Base-by-base conservation (phyloP, 2,888 invertebrate genomes). In the Parelbella ahira region DNA sequence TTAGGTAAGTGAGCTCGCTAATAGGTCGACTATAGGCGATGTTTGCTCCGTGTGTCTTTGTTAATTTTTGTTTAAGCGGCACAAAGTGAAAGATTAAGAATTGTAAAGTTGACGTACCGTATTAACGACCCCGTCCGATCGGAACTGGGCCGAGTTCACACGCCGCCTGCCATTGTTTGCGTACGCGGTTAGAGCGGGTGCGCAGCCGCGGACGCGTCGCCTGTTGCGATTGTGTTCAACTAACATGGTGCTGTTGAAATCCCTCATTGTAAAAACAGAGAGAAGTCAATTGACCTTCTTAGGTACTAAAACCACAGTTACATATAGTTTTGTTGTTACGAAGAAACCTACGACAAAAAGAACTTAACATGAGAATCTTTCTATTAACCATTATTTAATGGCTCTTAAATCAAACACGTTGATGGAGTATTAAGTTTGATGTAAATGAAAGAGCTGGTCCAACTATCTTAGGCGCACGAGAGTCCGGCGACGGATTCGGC, bases 21-120 rank as follows among this genome's bases (percentile, higher is more conserved):
- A 76, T 67, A 62, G 49, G 44, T 55, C 54, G 56, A 63, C 56
- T 62, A 74, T 67, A 60, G 63, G 49, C 49, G 47, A 51, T 77
- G 60, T 82, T 77, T 78, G 61, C 56, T 51, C 61, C 67, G 60
- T 63, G 70, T 72, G 71, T 73, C 67, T 71, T 69, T 62, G 80
- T 78, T 80, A 81, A 83, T 81, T 78, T 71, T 54, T 68, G 60
- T 77, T 55, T 76, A 77, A 78, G 73, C 70, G 67, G 67, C 58
- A 77, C 73, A 83, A 82, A 84, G 78, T 79, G 78, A 79, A 79
- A 75, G 73, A 84, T 82, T 82, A 83, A 78, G 68, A 68, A 56
- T 55, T n/a, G n/a, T n/a, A n/a, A n/a, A 56, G 78, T 82, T 77
- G 80, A 64, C 73, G 52, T 58, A 62, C 51, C 51, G 54, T 49